Evolutionary conservation across 2,888 invertebrate species (phyloP).

Genomic region (Monoplex corrugatus): DNA sequence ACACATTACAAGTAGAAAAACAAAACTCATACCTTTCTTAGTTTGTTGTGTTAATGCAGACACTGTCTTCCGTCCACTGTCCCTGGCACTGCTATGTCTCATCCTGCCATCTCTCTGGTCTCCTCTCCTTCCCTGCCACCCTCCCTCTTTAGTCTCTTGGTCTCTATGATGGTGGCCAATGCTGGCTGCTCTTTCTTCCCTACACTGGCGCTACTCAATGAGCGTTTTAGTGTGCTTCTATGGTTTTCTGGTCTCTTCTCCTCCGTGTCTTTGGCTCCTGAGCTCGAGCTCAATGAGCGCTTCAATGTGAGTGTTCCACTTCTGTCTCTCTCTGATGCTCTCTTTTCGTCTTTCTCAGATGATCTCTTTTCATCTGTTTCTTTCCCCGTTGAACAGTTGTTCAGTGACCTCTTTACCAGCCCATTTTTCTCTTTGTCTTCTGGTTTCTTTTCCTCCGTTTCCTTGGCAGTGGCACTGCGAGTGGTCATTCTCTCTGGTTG

Average conservation of each 20-base stretch:
- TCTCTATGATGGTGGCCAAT: constrained; percentile 59
- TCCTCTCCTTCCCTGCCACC: constrained; percentile 46
- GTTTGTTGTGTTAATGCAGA: background rate
- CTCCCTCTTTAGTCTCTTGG: constrained; percentile 51
- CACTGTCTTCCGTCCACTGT: constrained; percentile 16
- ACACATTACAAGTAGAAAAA: background rate
- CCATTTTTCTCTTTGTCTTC: constrained; percentile 20
- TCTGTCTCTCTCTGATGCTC: background rate
- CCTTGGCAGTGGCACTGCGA: constrained; percentile 20
- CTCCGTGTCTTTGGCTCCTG: constrained; percentile 23
- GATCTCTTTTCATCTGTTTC: background rate
- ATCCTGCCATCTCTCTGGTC: constrained; percentile 20
- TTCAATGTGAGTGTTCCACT: background rate
- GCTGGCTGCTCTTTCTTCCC: constrained; percentile 54
- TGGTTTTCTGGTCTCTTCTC: background rate
- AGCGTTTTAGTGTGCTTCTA: background rate
- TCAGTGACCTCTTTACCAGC: constrained; percentile 9
- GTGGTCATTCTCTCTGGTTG: constrained; percentile 35
- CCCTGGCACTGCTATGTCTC: background rate
- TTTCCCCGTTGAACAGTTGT: background rate
- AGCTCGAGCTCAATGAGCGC: background rate
- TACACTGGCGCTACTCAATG: background rate
- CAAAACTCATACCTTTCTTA: constrained; percentile 11
- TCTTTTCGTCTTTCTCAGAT: background rate
- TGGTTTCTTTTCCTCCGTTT: background rate